Base-by-base conservation (phyloP, 2,797 vertebrate genomes). In the Crax fasciolata region DNA sequence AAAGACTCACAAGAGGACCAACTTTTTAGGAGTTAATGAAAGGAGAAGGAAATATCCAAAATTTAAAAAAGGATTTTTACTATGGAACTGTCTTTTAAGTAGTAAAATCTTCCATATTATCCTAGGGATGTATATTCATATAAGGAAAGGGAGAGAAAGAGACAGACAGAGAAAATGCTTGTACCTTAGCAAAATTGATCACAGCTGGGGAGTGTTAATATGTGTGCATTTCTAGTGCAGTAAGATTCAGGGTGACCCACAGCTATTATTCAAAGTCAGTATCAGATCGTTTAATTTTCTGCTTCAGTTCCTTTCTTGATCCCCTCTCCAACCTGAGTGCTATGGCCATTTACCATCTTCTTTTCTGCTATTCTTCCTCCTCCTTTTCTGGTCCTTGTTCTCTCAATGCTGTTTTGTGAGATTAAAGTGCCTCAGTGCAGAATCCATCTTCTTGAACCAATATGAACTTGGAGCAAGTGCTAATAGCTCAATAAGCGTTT, bases 231-330 rank as follows among this genome's bases (percentile, higher is more conserved):
- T 97, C 87, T 94, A 97, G 89, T 74, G 68, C 59, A 85, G 89
- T 93, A 96, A 93, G 94, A 96, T 95, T 95, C 97, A 97, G 97
- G 89, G 88, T 97, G 96, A 98, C 94, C 88, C 94, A 94, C 11
- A 84, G 88, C 92, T 96, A 97, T 98, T 98, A 97, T 96, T 98
- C 97, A 98, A 97, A 97, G 97, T 97, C 97, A 97, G 96, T 84
- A 96, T 97, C 95, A 97, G 93, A 91, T 97, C 97, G 96, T 98
- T 98, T 98, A 98, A 98, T 98, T 98, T 98, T 98, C 97, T 98
- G 98, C 98, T 98, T 97, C 97, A 97, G 65, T 97, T 97, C 95
- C 82, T 96, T 95, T 96, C 48, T 92, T 86, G 87, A 93, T 94
- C 92, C 90, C 97, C 96, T 95, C 87, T 89, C 88, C 78, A 95